Conservation (phyloP, 2,797 vertebrate species). For the Threskiornis aethiopicus region DNA sequence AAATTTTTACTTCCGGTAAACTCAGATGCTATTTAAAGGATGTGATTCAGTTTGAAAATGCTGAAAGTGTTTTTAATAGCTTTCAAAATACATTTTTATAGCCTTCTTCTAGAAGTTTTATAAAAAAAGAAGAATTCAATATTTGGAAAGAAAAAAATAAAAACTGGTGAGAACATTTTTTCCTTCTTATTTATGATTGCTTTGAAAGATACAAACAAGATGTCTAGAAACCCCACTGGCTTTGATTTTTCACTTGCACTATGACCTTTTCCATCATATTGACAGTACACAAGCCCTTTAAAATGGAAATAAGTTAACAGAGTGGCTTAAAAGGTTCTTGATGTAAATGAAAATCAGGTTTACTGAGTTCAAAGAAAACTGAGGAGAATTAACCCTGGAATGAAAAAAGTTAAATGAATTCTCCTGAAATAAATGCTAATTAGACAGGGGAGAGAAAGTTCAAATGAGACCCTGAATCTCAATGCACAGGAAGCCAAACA, state of each 20-base stretch:
- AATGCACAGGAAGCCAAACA: neutral
- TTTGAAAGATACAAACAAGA: neutral
- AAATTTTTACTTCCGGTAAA: neutral
- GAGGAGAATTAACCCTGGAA: neutral
- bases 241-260: neutral
- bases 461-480: neutral
- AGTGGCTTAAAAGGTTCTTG: neutral
- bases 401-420: neutral
- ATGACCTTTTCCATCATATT: neutral
- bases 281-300: neutral
- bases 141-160: neutral
- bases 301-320: neutral
- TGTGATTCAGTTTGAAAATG: neutral
- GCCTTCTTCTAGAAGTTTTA: neutral
- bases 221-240: neutral
- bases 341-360: neutral
- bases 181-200: neutral
- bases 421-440: neutral
- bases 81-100: neutral
- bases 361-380: neutral
- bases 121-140: neutral
- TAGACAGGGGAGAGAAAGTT: neutral
- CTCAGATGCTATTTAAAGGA: neutral
- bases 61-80: neutral
- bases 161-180: neutral